These are phyloP conservation scores for Lydus trimaculatus DNA, from an alignment of 2,888 invertebrate genomes.

Conservation along the genomic window DNA sequence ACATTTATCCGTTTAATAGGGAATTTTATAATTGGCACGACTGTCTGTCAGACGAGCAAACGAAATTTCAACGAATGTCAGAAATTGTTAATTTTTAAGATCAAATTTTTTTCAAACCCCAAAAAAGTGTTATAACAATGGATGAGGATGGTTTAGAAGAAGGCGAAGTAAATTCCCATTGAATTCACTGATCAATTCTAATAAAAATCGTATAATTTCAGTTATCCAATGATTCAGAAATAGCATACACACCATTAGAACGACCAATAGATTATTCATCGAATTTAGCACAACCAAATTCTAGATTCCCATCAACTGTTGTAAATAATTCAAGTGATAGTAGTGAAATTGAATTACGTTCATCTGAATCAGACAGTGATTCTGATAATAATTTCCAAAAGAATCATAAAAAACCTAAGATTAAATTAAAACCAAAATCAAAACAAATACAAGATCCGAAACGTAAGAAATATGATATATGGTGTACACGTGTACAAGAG, in stretches of 20 bases:
- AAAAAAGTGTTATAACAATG: neutral
- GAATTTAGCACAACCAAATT: conserved; percentile 35
- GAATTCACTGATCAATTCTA: neutral
- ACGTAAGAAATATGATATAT: conserved; percentile 79
- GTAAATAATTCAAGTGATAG: conserved; percentile 66
- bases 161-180: conserved; percentile 37
- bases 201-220: conserved; percentile 30
- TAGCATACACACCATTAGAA: conserved; percentile 66
- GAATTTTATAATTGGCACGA: neutral
- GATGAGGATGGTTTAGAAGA: conserved; percentile 40
- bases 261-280: conserved; percentile 63
- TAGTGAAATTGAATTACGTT: conserved; percentile 58
- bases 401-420: conserved; percentile 65
- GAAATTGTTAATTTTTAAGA: neutral
- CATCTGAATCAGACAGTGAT: conserved; percentile 66
- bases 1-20: neutral
- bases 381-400: conserved; percentile 60
- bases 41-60: neutral
- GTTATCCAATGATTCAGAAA: conserved; percentile 59
- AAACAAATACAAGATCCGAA: conserved; percentile 56
- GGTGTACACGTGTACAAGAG: conserved; percentile 77
- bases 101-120: neutral
- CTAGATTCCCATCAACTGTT: conserved; percentile 44
- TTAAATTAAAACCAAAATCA: conserved; percentile 60
- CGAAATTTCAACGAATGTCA: neutral